These are phyloP conservation scores for Pterois miles DNA, from an alignment of 2,797 vertebrate species.

Conservation along the genomic window DNA sequence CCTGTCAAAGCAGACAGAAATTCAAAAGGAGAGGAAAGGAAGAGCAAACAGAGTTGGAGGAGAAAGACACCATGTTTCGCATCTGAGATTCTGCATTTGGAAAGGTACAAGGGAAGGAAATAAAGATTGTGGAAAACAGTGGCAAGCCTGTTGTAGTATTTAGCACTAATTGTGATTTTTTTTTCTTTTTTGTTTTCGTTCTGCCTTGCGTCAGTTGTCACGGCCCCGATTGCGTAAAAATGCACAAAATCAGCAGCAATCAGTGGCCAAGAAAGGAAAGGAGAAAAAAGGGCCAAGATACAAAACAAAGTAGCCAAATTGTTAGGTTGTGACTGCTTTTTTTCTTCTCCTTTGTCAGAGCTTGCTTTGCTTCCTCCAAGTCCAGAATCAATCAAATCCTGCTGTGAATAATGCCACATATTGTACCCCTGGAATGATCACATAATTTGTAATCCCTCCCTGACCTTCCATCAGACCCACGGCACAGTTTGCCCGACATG, in stretches of 20 bases:
- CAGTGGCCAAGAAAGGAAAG: slow-evolving; percentile 14
- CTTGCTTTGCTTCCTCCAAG: slow-evolving; percentile 21
- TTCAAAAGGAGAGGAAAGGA: slow-evolving; percentile 13
- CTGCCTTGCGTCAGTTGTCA: slow-evolving; percentile 56
- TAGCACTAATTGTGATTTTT: slow-evolving; percentile 65
- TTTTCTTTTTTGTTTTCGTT: slow-evolving; percentile 47
- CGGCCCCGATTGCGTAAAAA: slow-evolving; percentile 43
- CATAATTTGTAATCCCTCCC: not conserved
- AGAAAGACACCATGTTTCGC: not conserved
- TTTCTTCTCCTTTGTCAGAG: not conserved
- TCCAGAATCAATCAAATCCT: slow-evolving; percentile 21
- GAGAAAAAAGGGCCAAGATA: not conserved
- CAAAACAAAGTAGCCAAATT: slow-evolving; percentile 18
- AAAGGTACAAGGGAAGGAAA: slow-evolving; percentile 18
- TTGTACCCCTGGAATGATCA: slow-evolving; percentile 37
- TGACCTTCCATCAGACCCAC: not conserved
- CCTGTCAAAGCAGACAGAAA: slow-evolving; percentile 47
- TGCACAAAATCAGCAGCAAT: slow-evolving; percentile 58
- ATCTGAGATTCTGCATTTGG: slow-evolving; percentile 22
- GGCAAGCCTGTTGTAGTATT: slow-evolving; percentile 60
- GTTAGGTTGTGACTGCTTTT: slow-evolving; percentile 5
- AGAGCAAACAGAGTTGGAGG: slow-evolving; percentile 18
- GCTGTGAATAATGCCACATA: slow-evolving; percentile 57
- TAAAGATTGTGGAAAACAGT: slow-evolving; percentile 35
- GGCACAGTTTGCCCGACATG: not conserved